phyloP scores from a whole-genome alignment of 1,140 invertebrate species.

The Drosophila punjabiensis region DNA sequence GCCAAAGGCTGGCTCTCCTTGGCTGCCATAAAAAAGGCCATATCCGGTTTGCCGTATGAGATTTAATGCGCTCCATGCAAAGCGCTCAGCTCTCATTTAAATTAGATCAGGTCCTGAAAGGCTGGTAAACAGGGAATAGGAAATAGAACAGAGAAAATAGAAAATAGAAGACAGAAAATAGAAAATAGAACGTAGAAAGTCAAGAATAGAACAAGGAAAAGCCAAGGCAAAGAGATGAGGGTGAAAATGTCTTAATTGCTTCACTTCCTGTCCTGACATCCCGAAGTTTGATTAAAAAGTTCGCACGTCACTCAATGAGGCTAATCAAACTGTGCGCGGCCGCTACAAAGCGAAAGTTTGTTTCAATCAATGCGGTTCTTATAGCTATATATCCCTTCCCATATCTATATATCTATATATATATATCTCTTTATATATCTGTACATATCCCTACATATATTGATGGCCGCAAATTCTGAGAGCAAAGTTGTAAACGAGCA shows the following conservation, averaged over 20 bases:
- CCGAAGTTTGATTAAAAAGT: slow-evolving; percentile 77
- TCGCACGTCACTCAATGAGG: slow-evolving; percentile 71
- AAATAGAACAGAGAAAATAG: background rate
- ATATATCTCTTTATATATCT: background rate
- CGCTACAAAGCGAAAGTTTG: slow-evolving; percentile 71
- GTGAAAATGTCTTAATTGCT: slow-evolving; percentile 56
- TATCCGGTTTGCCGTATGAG: slow-evolving; percentile 67
- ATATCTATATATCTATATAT: background rate
- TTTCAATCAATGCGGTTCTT: slow-evolving; percentile 73
- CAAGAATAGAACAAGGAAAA: background rate
- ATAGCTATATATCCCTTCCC: background rate
- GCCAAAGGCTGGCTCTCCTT: slow-evolving; percentile 24
- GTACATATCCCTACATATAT: background rate
- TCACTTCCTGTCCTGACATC: slow-evolving; percentile 37
- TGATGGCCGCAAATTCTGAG: slow-evolving; percentile 10
- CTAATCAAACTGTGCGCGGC: slow-evolving; percentile 61
- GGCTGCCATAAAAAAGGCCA: slow-evolving; percentile 67
- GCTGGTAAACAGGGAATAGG: background rate
- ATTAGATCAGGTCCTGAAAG: slow-evolving; percentile 62
- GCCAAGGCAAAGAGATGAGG: background rate
- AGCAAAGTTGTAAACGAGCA: slow-evolving; percentile 78
- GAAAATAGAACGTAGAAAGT: background rate
- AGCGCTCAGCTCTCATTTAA: slow-evolving; percentile 61
- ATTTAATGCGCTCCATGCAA: slow-evolving; percentile 63
- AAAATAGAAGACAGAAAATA: background rate